These are phyloP conservation scores for Latrodectus elegans DNA, from an alignment of 2,888 invertebrate genomes.

Conservation along the genomic window DNA sequence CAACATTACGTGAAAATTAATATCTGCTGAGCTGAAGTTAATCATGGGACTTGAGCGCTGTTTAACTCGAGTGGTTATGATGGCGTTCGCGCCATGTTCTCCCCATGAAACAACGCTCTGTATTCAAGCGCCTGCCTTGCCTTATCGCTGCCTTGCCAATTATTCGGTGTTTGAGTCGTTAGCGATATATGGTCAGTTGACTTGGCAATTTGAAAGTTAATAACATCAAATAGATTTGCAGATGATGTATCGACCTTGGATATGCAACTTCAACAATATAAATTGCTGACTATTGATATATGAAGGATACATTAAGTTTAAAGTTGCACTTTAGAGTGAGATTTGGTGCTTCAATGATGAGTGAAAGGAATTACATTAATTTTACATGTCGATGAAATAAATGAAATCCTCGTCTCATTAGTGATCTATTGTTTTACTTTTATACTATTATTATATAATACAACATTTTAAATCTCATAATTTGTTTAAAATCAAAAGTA, in stretches of 20 bases:
- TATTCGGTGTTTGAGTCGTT: neutral
- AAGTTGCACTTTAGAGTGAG: too few relatives aligned
- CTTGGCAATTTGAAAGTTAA: slow-evolving; percentile 3
- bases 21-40: slow-evolving; percentile 2
- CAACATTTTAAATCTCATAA: too few relatives aligned
- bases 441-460: too few relatives aligned
- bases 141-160: neutral
- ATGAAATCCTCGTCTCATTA: too few relatives aligned
- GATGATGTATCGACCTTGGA: neutral
- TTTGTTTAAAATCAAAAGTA: too few relatives aligned
- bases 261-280: neutral
- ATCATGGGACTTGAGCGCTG: neutral
- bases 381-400: too few relatives aligned
- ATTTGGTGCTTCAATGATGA: too few relatives aligned
- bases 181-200: neutral
- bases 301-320: neutral
- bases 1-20: slow-evolving; percentile 1
- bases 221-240: slow-evolving; percentile 1
- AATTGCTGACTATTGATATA: neutral
- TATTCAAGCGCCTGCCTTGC: neutral
- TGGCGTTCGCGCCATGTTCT: neutral
- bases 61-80: slow-evolving; percentile 1
- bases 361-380: too few relatives aligned
- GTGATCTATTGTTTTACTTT: too few relatives aligned
- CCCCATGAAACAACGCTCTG: neutral